A percentile compares a stretch with the other conserved stretches of the same genome.
Evolutionary conservation across 2,113 vertebrate species (phyloP).

Genomic region (Pangasianodon gigas): DNA sequence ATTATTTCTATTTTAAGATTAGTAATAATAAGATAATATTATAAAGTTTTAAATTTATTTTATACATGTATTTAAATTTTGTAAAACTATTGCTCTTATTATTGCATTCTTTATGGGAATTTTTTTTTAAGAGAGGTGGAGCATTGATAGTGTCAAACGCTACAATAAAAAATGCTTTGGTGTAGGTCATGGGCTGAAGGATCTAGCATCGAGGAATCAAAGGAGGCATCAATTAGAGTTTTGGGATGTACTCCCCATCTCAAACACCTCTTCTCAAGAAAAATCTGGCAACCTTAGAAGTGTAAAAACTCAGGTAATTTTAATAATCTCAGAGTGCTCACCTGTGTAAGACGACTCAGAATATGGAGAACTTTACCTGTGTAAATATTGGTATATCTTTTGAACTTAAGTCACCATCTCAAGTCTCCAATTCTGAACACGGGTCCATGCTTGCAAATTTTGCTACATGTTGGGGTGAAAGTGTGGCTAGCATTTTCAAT

Average conservation of each 20-base stretch:
- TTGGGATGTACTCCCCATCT: neutral
- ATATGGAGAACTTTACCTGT: neutral
- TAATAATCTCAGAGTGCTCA: neutral
- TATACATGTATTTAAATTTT: too few relatives aligned
- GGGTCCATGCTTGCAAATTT: neutral
- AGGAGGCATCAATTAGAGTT: neutral
- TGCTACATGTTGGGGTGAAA: neutral
- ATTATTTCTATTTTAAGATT: neutral
- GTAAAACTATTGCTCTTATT: neutral
- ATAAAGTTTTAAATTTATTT: too few relatives aligned
- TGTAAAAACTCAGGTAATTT: neutral
- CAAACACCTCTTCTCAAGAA: neutral
- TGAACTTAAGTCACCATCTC: neutral
- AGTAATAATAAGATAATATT: neutral
- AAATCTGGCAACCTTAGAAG: neutral
- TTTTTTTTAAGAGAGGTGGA: neutral
- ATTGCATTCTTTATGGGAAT: neutral
- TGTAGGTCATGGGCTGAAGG: neutral
- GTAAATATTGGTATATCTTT: neutral
- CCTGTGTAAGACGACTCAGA: neutral
- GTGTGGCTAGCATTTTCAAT: neutral
- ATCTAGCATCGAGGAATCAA: neutral
- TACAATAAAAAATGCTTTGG: neutral
- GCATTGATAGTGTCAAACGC: neutral
- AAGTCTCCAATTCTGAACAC: neutral